A percentile compares a stretch with the other conserved stretches of the same genome.
phyloP scores from a whole-genome alignment of 2,888 invertebrate genomes.

The Nemapogon koenigi region DNA sequence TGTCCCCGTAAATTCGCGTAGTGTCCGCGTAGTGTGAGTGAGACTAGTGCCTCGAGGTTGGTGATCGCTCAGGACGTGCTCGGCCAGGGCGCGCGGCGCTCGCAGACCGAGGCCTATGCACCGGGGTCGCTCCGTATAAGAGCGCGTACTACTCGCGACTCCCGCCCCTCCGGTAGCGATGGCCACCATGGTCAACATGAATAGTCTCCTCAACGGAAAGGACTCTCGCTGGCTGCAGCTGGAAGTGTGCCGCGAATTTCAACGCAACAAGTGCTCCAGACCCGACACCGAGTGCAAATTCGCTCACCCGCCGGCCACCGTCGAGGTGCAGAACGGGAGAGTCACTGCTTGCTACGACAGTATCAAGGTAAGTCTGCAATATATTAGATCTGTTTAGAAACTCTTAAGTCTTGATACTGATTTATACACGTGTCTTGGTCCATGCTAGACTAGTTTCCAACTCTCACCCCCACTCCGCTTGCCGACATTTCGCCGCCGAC shows the following conservation, averaged over 20 bases:
- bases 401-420: constrained; percentile 21
- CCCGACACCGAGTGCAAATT: constrained; percentile 99
- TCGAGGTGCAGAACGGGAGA: constrained; percentile 99
- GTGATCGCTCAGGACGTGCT: constrained; percentile 3
- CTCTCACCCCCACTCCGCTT: neutral
- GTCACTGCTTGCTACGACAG: constrained; percentile 99
- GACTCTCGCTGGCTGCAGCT: constrained; percentile 99
- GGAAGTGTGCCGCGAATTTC: constrained; percentile 99
- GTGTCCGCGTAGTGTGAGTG: constrained; percentile 42
- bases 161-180: constrained; percentile 51
- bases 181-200: constrained; percentile 95
- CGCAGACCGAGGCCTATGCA: constrained; percentile 53
- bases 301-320: constrained; percentile 99
- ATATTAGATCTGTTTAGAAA: no score
- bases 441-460: constrained; percentile 6
- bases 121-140: constrained; percentile 56
- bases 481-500: constrained; percentile 51
- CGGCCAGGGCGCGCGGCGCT: constrained; percentile 46
- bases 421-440: constrained; percentile 1
- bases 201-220: constrained; percentile 96
- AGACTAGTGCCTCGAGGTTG: constrained; percentile 39
- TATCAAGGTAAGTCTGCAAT: constrained; percentile 89
- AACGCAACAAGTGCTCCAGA: constrained; percentile 99
- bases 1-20: constrained; percentile 31
- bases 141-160: constrained; percentile 40